Evolutionary conservation across 2,888 invertebrate genomes (phyloP).

Genomic region (Penaeus monodon): DNA sequence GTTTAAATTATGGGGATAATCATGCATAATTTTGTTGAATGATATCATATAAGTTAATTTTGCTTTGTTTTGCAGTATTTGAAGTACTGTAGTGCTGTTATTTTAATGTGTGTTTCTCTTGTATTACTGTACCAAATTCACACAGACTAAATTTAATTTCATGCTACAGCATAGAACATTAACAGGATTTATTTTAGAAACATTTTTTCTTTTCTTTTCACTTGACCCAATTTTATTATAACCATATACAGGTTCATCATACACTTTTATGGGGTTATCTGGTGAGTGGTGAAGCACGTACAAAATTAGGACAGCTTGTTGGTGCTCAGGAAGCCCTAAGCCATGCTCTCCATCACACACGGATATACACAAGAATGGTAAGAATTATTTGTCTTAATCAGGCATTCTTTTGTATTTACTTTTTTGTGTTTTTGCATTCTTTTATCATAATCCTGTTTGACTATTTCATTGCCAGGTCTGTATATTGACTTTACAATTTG

Average conservation of each 20-base stretch:
- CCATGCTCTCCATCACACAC: conserved; percentile 46
- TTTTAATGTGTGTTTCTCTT: not conserved
- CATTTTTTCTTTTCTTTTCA: not conserved
- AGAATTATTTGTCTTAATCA: not conserved
- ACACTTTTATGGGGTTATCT: conserved; percentile 50
- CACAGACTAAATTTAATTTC: too few relatives aligned
- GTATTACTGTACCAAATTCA: too few relatives aligned
- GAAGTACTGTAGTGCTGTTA: not conserved
- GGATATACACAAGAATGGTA: conserved; percentile 41
- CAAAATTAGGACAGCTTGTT: conserved; percentile 34
- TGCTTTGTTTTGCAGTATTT: too few relatives aligned
- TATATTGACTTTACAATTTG: not conserved
- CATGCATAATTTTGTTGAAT: too few relatives aligned
- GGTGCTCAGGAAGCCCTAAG: conserved; percentile 46
- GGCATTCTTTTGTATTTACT: not conserved
- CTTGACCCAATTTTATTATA: not conserved
- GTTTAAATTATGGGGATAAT: too few relatives aligned
- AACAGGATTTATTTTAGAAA: not conserved
- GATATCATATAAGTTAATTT: too few relatives aligned
- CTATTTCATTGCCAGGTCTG: not conserved
- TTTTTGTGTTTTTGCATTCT: too few relatives aligned
- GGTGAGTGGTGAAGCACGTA: conserved; percentile 48
- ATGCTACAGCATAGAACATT: not conserved
- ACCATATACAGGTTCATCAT: conserved; percentile 43
- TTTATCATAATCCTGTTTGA: not conserved